Percentiles rank a stretch among this genome's conserved stretches.
Evolutionary conservation across 2,888 invertebrate species (phyloP).

Genomic region (Marasmarcha lunaedactyla): DNA sequence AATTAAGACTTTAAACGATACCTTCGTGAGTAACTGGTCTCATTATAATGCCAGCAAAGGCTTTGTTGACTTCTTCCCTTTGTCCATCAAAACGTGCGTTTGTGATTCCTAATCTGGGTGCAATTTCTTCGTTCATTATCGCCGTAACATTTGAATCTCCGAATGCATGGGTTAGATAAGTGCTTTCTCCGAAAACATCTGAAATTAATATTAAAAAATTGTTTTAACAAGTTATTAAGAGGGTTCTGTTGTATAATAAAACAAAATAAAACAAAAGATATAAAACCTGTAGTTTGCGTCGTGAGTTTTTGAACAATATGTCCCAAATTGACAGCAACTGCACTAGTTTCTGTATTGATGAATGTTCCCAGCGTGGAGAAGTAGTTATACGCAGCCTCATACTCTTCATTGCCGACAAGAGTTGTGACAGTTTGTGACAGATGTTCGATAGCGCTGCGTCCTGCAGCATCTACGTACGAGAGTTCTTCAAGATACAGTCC

Average conservation of each 20-base stretch:
- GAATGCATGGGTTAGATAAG: not conserved
- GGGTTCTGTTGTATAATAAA: too few species aligned
- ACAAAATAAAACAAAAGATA: too few species aligned
- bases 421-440: slow-evolving; percentile 59
- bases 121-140: slow-evolving; percentile 80
- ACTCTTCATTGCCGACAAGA: slow-evolving; percentile 62
- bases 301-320: slow-evolving; percentile 46
- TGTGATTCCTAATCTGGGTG: slow-evolving; percentile 72
- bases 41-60: slow-evolving; percentile 76
- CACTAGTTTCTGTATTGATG: slow-evolving; percentile 70
- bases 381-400: slow-evolving; percentile 68
- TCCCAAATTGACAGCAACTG: slow-evolving; percentile 78
- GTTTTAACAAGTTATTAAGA: too few species aligned
- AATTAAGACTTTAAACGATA: too few species aligned
- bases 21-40: slow-evolving; percentile 75
- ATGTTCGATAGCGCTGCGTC: slow-evolving; percentile 66
- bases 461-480: slow-evolving; percentile 77
- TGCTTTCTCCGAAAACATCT: not conserved
- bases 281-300: too few species aligned
- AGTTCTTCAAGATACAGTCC: slow-evolving; percentile 56
- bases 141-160: not conserved
- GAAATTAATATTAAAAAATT: too few species aligned
- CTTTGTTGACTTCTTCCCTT: slow-evolving; percentile 61
- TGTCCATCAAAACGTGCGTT: slow-evolving; percentile 73
- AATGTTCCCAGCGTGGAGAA: slow-evolving; percentile 73